Evolutionary conservation across 2,797 vertebrate species (phyloP).

Genomic region (Gephyroberyx darwinii): DNA sequence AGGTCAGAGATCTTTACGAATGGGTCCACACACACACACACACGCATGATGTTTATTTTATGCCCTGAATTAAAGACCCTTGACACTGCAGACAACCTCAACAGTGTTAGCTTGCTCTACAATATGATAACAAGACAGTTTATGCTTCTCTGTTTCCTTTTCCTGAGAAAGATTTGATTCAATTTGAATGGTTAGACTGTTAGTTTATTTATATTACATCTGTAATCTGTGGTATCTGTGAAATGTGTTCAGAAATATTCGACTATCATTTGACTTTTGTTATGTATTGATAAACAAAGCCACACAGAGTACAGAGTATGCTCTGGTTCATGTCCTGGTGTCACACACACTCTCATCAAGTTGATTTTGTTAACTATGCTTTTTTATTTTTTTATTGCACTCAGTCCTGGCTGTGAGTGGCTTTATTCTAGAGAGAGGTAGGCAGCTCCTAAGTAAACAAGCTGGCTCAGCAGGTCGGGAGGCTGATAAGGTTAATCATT

Average conservation of each 20-base stretch:
- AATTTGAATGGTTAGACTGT: no score
- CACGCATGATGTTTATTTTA: no score
- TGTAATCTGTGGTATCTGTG: not conserved
- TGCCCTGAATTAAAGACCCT: no score
- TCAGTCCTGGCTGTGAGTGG: not conserved
- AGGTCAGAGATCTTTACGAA: constrained; percentile 72
- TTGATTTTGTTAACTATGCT: not conserved
- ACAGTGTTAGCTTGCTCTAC: not conserved
- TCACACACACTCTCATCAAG: not conserved
- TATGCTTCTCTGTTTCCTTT: no score
- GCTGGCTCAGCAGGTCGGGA: constrained; percentile 27
- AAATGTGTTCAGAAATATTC: not conserved
- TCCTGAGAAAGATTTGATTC: no score
- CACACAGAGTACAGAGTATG: not conserved
- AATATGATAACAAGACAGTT: not conserved
- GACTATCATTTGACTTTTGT: not conserved
- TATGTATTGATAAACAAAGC: not conserved
- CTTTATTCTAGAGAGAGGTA: constrained; percentile 29
- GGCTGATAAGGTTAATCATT: constrained; percentile 71
- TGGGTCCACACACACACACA: not conserved
- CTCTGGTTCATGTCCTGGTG: not conserved
- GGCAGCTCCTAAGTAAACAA: constrained; percentile 35
- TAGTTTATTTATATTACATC: no score
- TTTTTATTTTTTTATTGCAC: not conserved
- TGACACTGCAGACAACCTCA: not conserved